Conservation (phyloP, 2,113 vertebrate species). For the Erinaceus europaeus region DNA sequence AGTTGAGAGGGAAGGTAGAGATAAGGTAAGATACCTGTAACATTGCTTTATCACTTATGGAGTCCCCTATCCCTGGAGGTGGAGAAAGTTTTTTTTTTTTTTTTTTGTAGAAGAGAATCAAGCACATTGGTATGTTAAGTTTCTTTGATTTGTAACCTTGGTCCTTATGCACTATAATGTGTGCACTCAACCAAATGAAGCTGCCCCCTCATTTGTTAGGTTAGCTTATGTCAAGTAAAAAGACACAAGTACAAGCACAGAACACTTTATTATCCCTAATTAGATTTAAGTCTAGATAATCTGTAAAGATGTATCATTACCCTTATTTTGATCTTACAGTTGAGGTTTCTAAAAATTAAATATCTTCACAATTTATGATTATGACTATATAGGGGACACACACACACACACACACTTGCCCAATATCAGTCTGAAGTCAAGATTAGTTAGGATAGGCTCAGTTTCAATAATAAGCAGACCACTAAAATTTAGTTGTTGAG, state of each 20-base stretch:
- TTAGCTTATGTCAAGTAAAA: background rate
- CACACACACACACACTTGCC: background rate
- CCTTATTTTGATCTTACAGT: background rate
- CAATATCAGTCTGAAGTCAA: background rate
- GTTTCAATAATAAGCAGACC: background rate
- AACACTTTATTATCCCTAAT: background rate
- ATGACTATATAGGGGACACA: background rate
- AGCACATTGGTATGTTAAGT: too few relatives aligned
- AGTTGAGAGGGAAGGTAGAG: too few relatives aligned
- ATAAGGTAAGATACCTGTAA: too few relatives aligned
- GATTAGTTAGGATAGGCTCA: background rate
- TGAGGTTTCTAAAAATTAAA: background rate
- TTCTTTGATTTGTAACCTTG: too few relatives aligned
- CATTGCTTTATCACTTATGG: too few relatives aligned
- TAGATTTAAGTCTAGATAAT: background rate
- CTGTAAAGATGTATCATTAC: background rate
- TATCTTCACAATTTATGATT: conserved; percentile 7
- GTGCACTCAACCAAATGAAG: too few relatives aligned
- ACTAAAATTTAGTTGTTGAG: background rate
- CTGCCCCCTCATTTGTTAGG: background rate
- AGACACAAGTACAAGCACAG: background rate
- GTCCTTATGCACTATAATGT: too few relatives aligned
- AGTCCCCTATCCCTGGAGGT: too few relatives aligned
- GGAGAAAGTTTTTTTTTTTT: too few relatives aligned
- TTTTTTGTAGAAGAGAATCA: too few relatives aligned